Conservation (phyloP, 1,140 invertebrate genomes). For the Acromyrmex heyeri region DNA sequence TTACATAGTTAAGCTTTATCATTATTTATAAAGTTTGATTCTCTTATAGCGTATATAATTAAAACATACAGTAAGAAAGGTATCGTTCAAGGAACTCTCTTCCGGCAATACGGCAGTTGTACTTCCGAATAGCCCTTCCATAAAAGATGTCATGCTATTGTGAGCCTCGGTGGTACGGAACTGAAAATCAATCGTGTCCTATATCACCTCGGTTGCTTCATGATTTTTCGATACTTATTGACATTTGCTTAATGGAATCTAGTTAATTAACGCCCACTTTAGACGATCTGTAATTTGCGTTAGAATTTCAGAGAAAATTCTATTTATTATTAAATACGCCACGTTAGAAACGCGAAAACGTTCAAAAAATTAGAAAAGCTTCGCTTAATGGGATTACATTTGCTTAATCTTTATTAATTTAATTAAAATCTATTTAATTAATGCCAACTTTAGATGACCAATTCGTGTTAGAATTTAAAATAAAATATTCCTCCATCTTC, state of each 20-base stretch:
- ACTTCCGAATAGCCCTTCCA: constrained; percentile 81
- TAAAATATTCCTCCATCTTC: constrained; percentile 79
- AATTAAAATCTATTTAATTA: too few species aligned
- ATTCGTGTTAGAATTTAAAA: too few species aligned
- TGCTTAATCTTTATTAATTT: too few species aligned
- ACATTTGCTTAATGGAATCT: constrained; percentile 1
- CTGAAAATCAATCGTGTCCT: constrained; percentile 72
- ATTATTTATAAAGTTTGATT: background rate
- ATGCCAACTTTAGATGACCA: too few species aligned
- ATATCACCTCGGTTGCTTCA: constrained; percentile 45
- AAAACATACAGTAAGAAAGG: constrained; percentile 76
- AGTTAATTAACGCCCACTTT: background rate
- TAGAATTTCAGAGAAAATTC: background rate
- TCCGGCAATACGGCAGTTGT: constrained; percentile 69
- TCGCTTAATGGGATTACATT: too few species aligned
- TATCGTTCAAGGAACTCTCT: constrained; percentile 75
- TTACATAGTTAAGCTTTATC: background rate
- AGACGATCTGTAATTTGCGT: background rate
- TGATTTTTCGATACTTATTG: constrained; percentile 39
- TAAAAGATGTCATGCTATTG: constrained; percentile 81
- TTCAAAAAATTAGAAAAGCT: too few species aligned
- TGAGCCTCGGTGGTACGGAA: constrained; percentile 79
- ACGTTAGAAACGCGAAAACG: too few species aligned
- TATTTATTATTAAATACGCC: background rate
- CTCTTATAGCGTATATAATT: background rate